A percentile compares a stretch with the other conserved stretches of the same genome.
Evolutionary conservation across 2,797 vertebrate species (phyloP).

Genomic region (Acrossocheilus fasciatus): DNA sequence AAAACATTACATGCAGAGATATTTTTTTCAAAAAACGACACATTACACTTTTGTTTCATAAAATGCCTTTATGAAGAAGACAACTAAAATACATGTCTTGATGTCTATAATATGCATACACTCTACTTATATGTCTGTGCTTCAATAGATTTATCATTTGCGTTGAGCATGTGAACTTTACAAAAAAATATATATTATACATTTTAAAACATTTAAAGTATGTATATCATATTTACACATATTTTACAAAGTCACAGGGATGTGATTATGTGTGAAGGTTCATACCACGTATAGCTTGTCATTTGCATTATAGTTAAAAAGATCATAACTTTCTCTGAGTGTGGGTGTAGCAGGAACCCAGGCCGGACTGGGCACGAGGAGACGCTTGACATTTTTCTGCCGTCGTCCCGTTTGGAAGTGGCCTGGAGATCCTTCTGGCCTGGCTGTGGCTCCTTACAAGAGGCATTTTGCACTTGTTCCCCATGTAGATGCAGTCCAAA

Average conservation of each 20-base stretch:
- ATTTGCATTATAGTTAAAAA: constrained; percentile 45
- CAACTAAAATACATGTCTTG: constrained; percentile 63
- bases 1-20: background rate
- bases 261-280: constrained; percentile 37
- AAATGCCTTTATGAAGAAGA: constrained; percentile 68
- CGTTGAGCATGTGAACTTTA: constrained; percentile 63
- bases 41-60: constrained; percentile 42
- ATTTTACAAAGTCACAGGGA: constrained; percentile 57
- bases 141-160: constrained; percentile 54
- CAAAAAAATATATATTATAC: constrained; percentile 68
- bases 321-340: constrained; percentile 34
- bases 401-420: constrained; percentile 20
- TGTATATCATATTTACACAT: constrained; percentile 65
- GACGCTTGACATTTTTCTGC: background rate
- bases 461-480: constrained; percentile 47
- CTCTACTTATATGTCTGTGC: constrained; percentile 56
- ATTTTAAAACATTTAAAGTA: constrained; percentile 68
- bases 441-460: constrained; percentile 15
- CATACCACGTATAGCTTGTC: constrained; percentile 36
- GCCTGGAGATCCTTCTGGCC: constrained; percentile 38
- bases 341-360: constrained; percentile 49
- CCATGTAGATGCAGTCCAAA: background rate
- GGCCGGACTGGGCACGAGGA: constrained; percentile 25
- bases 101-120: constrained; percentile 60
- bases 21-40: constrained; percentile 35